These are phyloP conservation scores for Eupithecia subfuscata DNA, from an alignment of 2,888 invertebrate species.

Conservation along the genomic window DNA sequence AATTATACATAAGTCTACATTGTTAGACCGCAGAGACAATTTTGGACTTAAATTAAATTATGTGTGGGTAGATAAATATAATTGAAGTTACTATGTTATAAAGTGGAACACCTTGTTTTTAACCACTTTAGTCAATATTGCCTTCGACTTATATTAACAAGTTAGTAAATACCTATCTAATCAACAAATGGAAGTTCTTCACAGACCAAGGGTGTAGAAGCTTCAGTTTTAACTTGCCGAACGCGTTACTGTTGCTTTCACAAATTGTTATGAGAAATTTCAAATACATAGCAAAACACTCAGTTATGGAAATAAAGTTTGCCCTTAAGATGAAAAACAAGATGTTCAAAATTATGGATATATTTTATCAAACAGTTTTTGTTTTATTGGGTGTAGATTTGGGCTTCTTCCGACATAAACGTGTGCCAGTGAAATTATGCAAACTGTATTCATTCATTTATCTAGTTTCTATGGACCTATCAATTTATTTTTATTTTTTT, in stretches of 20 bases:
- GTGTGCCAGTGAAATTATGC: slow-evolving; percentile 8
- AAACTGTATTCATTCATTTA: slow-evolving; percentile 5
- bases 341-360: background rate
- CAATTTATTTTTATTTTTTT: slow-evolving; percentile 2
- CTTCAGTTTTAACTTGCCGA: background rate
- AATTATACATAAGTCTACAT: no score
- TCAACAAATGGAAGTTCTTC: no score
- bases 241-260: background rate
- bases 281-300: background rate
- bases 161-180: no score
- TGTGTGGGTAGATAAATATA: no score
- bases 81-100: no score
- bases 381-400: slow-evolving; percentile 12
- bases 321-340: background rate
- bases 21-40: no score
- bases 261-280: background rate
- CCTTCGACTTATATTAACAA: no score
- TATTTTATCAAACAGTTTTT: background rate
- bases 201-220: background rate
- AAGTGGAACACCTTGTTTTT: no score
- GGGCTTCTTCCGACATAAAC: slow-evolving; percentile 20
- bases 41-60: no score
- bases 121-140: no score
- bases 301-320: background rate
- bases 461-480: background rate